Evolutionary conservation across 2,113 vertebrate species (phyloP).

Genomic region (Myotis yumanensis): DNA sequence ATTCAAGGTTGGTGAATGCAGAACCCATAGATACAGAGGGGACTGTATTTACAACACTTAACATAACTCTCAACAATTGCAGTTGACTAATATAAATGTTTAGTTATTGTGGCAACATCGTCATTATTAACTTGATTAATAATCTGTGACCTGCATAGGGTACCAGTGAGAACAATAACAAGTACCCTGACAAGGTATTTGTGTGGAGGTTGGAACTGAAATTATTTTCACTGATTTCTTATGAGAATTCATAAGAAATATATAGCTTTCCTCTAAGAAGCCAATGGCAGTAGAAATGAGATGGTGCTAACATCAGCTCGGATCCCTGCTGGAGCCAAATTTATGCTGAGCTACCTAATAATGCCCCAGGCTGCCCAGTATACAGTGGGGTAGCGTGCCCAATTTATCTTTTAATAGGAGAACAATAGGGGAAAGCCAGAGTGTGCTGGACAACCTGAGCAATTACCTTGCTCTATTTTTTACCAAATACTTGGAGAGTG

Average conservation of each 20-base stretch:
- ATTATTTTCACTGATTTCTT: constrained; percentile 22
- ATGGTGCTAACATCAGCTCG: background rate
- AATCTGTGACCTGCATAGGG: background rate
- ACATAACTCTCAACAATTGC: rapidly evolving
- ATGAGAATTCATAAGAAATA: background rate
- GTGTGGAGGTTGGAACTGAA: background rate
- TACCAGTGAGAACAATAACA: background rate
- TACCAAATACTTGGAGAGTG: background rate
- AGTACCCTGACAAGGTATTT: background rate
- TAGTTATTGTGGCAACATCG: background rate
- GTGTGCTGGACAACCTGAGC: background rate
- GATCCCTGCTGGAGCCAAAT: background rate
- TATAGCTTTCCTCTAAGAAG: background rate
- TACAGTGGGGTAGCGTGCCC: background rate
- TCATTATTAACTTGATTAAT: background rate
- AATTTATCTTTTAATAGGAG: background rate
- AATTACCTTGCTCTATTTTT: background rate
- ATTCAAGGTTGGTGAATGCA: background rate
- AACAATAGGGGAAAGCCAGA: background rate
- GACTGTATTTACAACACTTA: background rate
- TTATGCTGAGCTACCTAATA: background rate
- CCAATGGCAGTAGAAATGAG: background rate
- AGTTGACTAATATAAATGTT: background rate
- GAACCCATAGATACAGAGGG: background rate
- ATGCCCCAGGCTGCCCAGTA: background rate